phyloP scores from a whole-genome alignment of 2,797 vertebrate genomes.

The Muscicapa comitata region DNA sequence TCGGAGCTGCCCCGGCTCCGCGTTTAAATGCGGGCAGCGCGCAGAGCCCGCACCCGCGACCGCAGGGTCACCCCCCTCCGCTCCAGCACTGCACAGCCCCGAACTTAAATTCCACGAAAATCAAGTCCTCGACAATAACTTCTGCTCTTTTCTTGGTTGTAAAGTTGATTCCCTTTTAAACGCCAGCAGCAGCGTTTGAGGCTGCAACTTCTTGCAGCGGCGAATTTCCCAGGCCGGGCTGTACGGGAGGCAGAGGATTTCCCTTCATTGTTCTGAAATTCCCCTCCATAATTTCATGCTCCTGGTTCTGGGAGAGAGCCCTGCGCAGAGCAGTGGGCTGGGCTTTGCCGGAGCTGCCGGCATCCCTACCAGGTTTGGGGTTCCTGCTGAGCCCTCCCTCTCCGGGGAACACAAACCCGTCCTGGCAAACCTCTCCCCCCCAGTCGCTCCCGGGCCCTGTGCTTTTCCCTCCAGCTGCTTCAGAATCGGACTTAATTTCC shows the following conservation, averaged over 20 bases:
- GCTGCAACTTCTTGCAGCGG: not conserved
- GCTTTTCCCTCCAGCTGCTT: not conserved
- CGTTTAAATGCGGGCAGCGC: not conserved
- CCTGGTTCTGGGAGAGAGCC: not conserved
- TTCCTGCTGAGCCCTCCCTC: not conserved
- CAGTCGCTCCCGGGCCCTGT: rapidly evolving
- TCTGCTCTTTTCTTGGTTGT: not conserved
- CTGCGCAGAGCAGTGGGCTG: not conserved
- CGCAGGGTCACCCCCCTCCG: too few relatives aligned
- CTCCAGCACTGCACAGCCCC: not conserved
- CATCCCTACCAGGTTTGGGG: not conserved
- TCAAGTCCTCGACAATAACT: not conserved
- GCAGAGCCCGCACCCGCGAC: not conserved
- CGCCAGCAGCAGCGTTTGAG: not conserved
- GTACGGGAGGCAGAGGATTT: conserved; percentile 44
- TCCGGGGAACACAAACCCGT: rapidly evolving
- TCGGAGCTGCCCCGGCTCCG: not conserved
- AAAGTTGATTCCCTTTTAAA: not conserved
- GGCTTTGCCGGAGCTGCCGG: not conserved
- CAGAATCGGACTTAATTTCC: not conserved
- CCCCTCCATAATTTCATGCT: not conserved
- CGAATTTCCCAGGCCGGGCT: conserved; percentile 26
- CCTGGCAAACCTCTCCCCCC: not conserved
- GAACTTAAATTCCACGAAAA: not conserved
- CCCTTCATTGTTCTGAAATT: conserved; percentile 64